Evolutionary conservation across 2,888 invertebrate species (phyloP), one percentile per base, ranked within the genome.

Genomic region (Pachydiplax longipennis): DNA sequence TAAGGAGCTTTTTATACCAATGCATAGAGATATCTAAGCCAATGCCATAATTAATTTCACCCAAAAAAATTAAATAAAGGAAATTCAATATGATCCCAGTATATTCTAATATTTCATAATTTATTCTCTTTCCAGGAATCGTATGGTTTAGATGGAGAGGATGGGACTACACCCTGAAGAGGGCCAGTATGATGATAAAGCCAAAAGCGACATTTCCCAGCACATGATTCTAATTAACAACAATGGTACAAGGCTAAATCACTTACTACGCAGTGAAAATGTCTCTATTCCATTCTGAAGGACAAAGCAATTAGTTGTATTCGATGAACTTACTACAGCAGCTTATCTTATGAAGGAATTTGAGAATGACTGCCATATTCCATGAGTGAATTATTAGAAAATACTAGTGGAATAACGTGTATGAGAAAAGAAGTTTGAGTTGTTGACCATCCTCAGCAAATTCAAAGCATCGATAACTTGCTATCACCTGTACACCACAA

Each of bases 121-220:
- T 18, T 73, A 40, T 90, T 83, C 87, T 83, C 90, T 81, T 92
- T 91, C 44, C 94, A 97, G 97, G 97, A 92, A 98, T 98, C 92
- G 98, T 98, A 10, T 98, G 98, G 98, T 98, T 98, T 96, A 97
- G 98, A 93, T 98, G 98, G 98, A 96, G 98, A 94, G 98, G 98
- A 91, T 98, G 98, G 98, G 98, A 98, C 94, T 98, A 98, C 94
- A 98, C 98, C 31, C 94, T 98, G 92, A 98, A 98, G 94, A 96
- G 96, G 93, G 97, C 98, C 1, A 96, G 96, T 91, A 98, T 98
- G 98, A 98, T 98, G 98, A 98, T 98, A 93, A 97, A 97, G 93
- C 98, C 98, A 73, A 96, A 96, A 94, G 96, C 96, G 91, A 94
- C 95, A 92, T 93, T 95, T 91, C 94, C 94, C 91, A 93, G 93